A percentile compares a stretch with the other conserved stretches of the same genome.
These are phyloP conservation scores for Drosophila prolongata DNA, from an alignment of 2,888 invertebrate species.

Conservation along the genomic window DNA sequence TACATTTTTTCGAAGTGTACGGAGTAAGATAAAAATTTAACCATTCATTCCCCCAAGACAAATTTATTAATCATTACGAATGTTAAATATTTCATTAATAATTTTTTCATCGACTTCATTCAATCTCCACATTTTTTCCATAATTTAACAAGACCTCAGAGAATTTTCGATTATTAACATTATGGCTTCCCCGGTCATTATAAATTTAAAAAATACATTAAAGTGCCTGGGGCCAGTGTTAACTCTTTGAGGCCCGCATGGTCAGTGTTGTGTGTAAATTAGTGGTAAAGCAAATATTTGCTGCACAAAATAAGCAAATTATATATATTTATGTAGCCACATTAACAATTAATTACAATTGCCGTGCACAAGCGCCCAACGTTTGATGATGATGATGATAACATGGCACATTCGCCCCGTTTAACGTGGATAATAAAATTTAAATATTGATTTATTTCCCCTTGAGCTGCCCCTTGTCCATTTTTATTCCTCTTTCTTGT, in stretches of 20 bases:
- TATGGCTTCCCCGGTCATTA: slow-evolving; percentile 32
- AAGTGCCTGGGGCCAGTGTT: slow-evolving; percentile 13
- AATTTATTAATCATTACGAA: slow-evolving; percentile 14
- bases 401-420: slow-evolving; percentile 59
- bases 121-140: slow-evolving; percentile 18
- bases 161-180: slow-evolving; percentile 32
- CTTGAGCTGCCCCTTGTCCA: slow-evolving; percentile 11
- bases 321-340: slow-evolving; percentile 55
- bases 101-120: slow-evolving; percentile 6
- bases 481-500: slow-evolving; percentile 30
- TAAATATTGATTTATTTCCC: slow-evolving; percentile 53
- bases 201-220: slow-evolving; percentile 37
- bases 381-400: slow-evolving; percentile 30
- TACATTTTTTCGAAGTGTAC: neutral
- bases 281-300: slow-evolving; percentile 60
- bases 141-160: slow-evolving; percentile 19
- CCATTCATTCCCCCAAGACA: neutral
- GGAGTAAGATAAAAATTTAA: neutral
- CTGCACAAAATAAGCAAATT: slow-evolving; percentile 43
- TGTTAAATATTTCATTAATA: slow-evolving; percentile 9
- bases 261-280: slow-evolving; percentile 52
- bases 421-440: slow-evolving; percentile 46
- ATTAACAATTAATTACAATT: slow-evolving; percentile 66
- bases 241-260: slow-evolving; percentile 24
- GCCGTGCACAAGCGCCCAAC: slow-evolving; percentile 18